A percentile compares a stretch with the other conserved stretches of the same genome.
Evolutionary conservation across 1,140 invertebrate species (phyloP).

Genomic region (Lordiphosa collinella): DNA sequence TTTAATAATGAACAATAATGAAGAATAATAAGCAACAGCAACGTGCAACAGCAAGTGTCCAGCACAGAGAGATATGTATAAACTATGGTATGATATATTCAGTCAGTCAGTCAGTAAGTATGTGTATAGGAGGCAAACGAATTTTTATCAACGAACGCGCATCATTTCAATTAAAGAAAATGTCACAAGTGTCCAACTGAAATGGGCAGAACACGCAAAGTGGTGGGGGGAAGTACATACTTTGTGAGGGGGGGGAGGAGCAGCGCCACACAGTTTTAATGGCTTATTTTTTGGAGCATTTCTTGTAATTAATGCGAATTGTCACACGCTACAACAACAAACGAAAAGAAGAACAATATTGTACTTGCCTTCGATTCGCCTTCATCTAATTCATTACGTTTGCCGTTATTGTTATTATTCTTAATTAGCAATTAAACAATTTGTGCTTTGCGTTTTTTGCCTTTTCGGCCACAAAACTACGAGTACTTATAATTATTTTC

Average conservation of each 20-base stretch:
- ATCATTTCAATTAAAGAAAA: conserved; percentile 78
- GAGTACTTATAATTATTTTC: conserved; percentile 11
- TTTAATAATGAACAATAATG: conserved; percentile 77
- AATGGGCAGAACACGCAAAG: conserved; percentile 49
- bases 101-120: not conserved
- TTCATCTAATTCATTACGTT: conserved; percentile 61
- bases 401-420: conserved; percentile 44
- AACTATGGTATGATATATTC: conserved; percentile 1
- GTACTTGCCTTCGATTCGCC: conserved; percentile 62
- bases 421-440: conserved; percentile 78
- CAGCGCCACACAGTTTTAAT: conserved; percentile 33
- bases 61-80: not conserved
- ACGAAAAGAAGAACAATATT: conserved; percentile 14
- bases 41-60: conserved; percentile 48
- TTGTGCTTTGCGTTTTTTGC: conserved; percentile 52
- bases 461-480: conserved; percentile 2
- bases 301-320: conserved; percentile 75
- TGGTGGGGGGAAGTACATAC: not conserved
- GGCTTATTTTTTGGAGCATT: conserved; percentile 69
- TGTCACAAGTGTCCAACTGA: conserved; percentile 71
- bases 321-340: conserved; percentile 62
- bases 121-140: conserved; percentile 40
- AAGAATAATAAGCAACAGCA: conserved; percentile 67
- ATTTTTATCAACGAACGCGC: conserved; percentile 76
- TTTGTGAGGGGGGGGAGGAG: conserved; percentile 1